phyloP scores from a whole-genome alignment of 2,797 vertebrate genomes.

The Cynodonichthys magdalenae region DNA sequence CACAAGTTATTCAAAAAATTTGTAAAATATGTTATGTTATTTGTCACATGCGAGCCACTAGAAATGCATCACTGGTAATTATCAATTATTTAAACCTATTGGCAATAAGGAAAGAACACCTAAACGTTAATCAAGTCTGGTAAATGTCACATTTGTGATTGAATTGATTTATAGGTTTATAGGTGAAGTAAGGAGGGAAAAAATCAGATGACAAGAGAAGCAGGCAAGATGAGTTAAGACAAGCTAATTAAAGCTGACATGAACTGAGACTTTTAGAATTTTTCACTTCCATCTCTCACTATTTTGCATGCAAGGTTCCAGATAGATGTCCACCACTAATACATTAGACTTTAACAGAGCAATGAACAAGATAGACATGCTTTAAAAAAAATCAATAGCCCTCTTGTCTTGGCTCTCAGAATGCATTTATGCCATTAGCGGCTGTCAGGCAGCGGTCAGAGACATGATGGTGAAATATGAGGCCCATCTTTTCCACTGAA shows the following conservation, averaged over 20 bases:
- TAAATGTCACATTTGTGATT: no score
- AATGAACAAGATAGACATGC: slow-evolving; percentile 44
- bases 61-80: no score
- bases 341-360: slow-evolving; percentile 30
- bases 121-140: no score
- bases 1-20: no score
- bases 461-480: slow-evolving; percentile 33
- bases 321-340: slow-evolving; percentile 25
- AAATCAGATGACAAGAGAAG: neutral
- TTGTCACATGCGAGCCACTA: no score
- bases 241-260: neutral
- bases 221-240: neutral
- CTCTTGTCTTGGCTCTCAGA: slow-evolving; percentile 33
- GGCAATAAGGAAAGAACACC: no score
- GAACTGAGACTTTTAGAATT: slow-evolving; percentile 12
- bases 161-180: no score
- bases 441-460: slow-evolving; percentile 25
- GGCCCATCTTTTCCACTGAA: slow-evolving; percentile 19
- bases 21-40: no score
- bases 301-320: slow-evolving; percentile 30
- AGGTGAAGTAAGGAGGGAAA: neutral
- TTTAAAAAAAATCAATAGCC: slow-evolving; percentile 65
- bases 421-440: slow-evolving; percentile 54
- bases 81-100: no score
- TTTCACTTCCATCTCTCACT: neutral